Base-by-base conservation (phyloP, 2,888 invertebrate species). In the Ormia ochracea region DNA sequence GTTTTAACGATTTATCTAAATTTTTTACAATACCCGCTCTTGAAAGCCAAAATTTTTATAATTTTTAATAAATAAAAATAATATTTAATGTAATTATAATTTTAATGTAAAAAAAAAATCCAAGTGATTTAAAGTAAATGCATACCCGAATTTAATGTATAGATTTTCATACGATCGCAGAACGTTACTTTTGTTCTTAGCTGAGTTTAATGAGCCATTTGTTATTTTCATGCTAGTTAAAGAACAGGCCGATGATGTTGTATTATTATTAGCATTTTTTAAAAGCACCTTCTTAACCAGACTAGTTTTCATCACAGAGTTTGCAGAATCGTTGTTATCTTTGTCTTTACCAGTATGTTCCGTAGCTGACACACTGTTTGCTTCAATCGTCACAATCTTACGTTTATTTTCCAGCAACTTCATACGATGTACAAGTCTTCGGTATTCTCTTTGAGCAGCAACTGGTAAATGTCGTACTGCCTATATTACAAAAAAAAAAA, bases 381-480 rank as follows among this genome's bases (percentile, higher is more conserved):
- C 69, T 33, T 38, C 31, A n/a, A 9, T 9, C n/a, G 19, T 31
- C 6, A 9, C 14, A 0, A 48, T 19, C 58, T 81, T 86, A 85
- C 82, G 38, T 19, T 86, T 86, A 31, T 87, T 86, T 79, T 90
- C 89, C 28, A 90, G 83, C 66, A 88, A 56, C 82, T 86, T 85
- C 89, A 90, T 90, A 4, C 90, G 89, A 78, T 87, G 86, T 2
- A 89, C 81, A 0, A 90, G 82, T 2, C 85, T 85, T 12, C 88
- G 84, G 76, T 90, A 90, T 82, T 90, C 90, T 54, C 85, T 83
- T 81, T 90, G 90, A 0, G 90, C 87, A 4, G 89, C 87, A 36
- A 84, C 84, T 1, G 90, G 89, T 52, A 90, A 84, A 84, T 90
- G 90, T 4, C 88, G 85, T 28, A 90, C 90, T 65, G 89, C 88